Evolutionary conservation across 2,888 invertebrate species (phyloP), one percentile per base, ranked within the genome.

Genomic region (Yponomeuta cagnagella): DNA sequence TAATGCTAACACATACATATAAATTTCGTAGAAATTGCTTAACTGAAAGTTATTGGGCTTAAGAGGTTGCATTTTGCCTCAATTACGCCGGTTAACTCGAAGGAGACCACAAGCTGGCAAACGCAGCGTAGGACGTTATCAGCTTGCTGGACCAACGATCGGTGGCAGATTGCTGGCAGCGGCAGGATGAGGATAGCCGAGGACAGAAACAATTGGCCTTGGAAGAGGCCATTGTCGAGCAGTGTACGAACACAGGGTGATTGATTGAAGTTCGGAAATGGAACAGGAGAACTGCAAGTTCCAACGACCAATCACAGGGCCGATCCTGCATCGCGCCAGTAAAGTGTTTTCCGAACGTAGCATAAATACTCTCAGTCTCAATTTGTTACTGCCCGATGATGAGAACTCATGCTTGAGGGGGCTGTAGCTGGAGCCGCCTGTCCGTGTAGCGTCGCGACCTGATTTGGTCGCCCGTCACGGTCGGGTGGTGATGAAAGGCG

Each of bases 401-500:
- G 89, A 87, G 23, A 87, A 85, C 81, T 83, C 79, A 78, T 77
- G 74, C 72, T 77, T 72, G 87, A 88, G 87, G 88, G 77, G 75
- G 76, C 75, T 78, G 82, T 58, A 71, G 70, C 75, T 72, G 71
- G 72, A 70, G 64, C 52, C 71, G 48, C 48, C 70, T 30, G 10
- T 43, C 71, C 73, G 70, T 75, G 70, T 23, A 12, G 48, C 15
- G 48, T 68, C 67, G 30, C 52, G 64, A 30, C 64, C 30, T 23
- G 23, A 31, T 64, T n/a, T 37, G 37, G 23, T 37, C n/a, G n/a
- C n/a, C n/a, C n/a, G n/a, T n/a, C 70, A 70, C 70, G 68, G 72
- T 10, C n/a, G 52, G 15, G 71, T 71, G 71, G 6, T 63, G 71
- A 23, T 23, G 23, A 23, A 58, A 31, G 68, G 69, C 71, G 74